Percentiles rank a stretch among this genome's conserved stretches.
These are phyloP conservation scores for Hypsopygia costalis DNA, from an alignment of 2,888 invertebrate genomes.

Conservation along the genomic window DNA sequence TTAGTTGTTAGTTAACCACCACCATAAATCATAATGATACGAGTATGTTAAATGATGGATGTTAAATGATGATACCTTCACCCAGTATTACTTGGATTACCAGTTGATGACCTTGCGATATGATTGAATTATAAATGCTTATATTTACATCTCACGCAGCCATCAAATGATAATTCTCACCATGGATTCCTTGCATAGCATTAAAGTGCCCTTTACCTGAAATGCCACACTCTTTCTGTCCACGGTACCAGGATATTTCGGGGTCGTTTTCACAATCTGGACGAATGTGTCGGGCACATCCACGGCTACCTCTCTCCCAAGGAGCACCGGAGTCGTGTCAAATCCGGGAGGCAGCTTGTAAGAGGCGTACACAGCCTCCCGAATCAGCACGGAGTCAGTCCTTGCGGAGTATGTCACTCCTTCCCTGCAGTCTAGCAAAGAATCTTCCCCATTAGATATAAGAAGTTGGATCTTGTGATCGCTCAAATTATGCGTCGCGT, in stretches of 20 bases:
- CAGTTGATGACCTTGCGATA: neutral
- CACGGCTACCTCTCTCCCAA: constrained; percentile 86
- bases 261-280: constrained; percentile 88
- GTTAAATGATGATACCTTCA: constrained; percentile 3
- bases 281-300: constrained; percentile 95
- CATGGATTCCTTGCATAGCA: constrained; percentile 36
- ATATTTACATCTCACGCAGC: constrained; percentile 5
- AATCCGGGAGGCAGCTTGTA: constrained; percentile 70
- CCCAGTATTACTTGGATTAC: neutral
- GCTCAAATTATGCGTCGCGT: constrained; percentile 50
- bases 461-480: constrained; percentile 70
- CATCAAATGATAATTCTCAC: constrained; percentile 17
- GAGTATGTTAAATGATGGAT: constrained; percentile 7
- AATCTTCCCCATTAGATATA: constrained; percentile 70
- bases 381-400: constrained; percentile 73
- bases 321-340: constrained; percentile 71
- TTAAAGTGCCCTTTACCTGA: constrained; percentile 69
- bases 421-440: constrained; percentile 67
- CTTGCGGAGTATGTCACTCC: constrained; percentile 69
- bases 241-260: constrained; percentile 83
- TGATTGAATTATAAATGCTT: neutral
- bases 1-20: constrained; percentile 1
- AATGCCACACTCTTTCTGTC: constrained; percentile 74
- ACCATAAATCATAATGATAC: neutral
- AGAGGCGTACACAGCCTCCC: constrained; percentile 71